phyloP scores from a whole-genome alignment of 30 jellyfish, hydroid and myxozoan genomes.

The Catostylus mosaicus region DNA sequence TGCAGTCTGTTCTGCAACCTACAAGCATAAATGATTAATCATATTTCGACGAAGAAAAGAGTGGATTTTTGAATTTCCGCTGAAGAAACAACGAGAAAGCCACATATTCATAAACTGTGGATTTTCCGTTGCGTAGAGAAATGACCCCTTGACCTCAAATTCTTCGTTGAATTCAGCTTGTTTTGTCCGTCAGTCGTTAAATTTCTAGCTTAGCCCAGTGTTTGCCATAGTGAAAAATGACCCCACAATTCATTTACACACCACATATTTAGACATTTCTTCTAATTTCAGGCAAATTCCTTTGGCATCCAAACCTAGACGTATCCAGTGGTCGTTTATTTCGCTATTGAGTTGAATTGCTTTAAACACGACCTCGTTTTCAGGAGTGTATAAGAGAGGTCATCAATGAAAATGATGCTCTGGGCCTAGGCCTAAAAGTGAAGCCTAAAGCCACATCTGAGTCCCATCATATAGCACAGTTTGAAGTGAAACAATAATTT shows the following conservation, averaged over 20 bases:
- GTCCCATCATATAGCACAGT: too few species aligned
- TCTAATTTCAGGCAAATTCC: background rate
- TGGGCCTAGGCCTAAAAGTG: too few species aligned
- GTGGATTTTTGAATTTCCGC: conserved; percentile 28
- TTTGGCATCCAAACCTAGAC: background rate
- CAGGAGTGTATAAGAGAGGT: too few species aligned
- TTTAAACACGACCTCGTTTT: too few species aligned
- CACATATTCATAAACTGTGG: conserved; percentile 35
- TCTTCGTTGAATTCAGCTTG: conserved; percentile 10
- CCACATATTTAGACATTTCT: background rate
- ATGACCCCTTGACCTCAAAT: conserved; percentile 21
- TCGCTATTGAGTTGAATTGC: too few species aligned
- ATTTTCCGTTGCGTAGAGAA: conserved; percentile 4
- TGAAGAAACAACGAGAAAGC: conserved; percentile 31
- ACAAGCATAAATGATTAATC: conserved; percentile 38
- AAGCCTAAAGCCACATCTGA: too few species aligned
- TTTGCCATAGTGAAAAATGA: background rate
- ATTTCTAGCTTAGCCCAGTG: background rate
- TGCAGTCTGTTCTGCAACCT: background rate
- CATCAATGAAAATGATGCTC: too few species aligned
- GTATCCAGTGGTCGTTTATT: too few species aligned
- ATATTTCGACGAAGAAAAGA: conserved; percentile 4
- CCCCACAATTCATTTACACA: background rate
- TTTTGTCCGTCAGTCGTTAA: background rate
- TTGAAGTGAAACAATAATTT: too few species aligned